Conservation (phyloP, 2,797 vertebrate species). For the Tenualosa thibaudeaui region DNA sequence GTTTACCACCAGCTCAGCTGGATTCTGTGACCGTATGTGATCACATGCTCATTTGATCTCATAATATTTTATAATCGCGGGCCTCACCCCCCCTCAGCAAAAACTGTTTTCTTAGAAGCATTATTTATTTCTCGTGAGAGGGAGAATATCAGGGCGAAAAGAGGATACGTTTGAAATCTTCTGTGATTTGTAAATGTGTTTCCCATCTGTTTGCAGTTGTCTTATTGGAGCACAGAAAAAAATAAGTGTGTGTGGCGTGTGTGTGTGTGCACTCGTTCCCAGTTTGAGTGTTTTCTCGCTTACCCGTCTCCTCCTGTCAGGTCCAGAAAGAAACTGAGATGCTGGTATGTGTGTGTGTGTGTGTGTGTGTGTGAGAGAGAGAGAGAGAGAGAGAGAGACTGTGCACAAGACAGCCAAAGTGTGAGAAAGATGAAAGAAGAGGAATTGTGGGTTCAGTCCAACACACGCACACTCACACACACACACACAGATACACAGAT, state of each 20-base stretch:
- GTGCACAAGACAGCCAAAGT: background rate
- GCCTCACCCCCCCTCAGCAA: background rate
- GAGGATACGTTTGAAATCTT: background rate
- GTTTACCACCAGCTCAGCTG: background rate
- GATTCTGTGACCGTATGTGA: background rate
- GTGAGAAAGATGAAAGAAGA: slow-evolving; percentile 44
- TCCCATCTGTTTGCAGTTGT: background rate
- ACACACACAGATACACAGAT: slow-evolving; percentile 28
- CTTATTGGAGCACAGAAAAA: background rate
- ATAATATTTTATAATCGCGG: background rate
- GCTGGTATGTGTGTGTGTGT: slow-evolving; percentile 36
- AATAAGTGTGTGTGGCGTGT: background rate
- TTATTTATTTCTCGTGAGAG: slow-evolving; percentile 10
- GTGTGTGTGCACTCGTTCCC: slow-evolving; percentile 35
- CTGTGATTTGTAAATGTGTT: background rate
- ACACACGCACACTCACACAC: slow-evolving; percentile 27
- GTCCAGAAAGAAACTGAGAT: slow-evolving; percentile 19
- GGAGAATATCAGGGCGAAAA: background rate
- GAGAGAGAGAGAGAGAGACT: slow-evolving; percentile 7
- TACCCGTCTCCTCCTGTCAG: background rate
- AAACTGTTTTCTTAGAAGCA: background rate
- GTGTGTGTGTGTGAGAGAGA: slow-evolving; percentile 34
- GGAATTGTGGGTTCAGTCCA: slow-evolving; percentile 27
- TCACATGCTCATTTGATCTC: slow-evolving; percentile 9
- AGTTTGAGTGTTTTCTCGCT: slow-evolving; percentile 7